A percentile compares a stretch with the other conserved stretches of the same genome.
Conservation (phyloP, 2,113 vertebrate species). For the Myotis brandtii region DNA sequence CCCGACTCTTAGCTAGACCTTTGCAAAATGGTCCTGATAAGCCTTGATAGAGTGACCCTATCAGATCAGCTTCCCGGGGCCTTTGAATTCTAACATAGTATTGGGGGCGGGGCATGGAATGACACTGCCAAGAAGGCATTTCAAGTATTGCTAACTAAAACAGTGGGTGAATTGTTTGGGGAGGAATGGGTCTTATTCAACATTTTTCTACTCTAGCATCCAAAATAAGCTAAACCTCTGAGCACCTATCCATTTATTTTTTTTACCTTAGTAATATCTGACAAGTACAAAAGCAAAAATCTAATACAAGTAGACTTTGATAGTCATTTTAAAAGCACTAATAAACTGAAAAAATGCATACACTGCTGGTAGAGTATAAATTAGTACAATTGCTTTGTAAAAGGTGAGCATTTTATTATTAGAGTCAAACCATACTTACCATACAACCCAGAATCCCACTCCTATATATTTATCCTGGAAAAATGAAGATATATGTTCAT, state of each 20-base stretch:
- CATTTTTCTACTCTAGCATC: not conserved
- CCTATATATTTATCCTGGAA: not conserved
- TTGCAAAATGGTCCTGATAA: not conserved
- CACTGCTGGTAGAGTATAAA: not conserved
- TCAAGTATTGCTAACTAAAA: not conserved
- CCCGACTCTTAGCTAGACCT: not conserved
- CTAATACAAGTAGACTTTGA: not conserved
- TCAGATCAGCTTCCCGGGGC: not conserved
- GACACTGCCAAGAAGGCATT: not conserved
- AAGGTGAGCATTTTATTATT: not conserved
- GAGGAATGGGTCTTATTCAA: not conserved
- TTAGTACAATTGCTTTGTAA: not conserved
- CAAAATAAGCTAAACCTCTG: not conserved
- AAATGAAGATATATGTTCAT: not conserved
- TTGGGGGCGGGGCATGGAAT: not conserved
- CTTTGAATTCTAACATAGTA: not conserved
- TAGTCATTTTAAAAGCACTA: not conserved
- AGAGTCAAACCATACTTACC: not conserved
- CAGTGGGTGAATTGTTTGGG: not conserved
- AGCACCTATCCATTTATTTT: not conserved
- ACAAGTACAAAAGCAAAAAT: conserved; percentile 33
- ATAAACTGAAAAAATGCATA: not conserved
- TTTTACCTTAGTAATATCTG: not conserved
- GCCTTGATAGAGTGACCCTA: not conserved
- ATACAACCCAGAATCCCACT: not conserved